phyloP scores from a whole-genome alignment of 1,140 invertebrate genomes.

The Onthophagus taurus region DNA sequence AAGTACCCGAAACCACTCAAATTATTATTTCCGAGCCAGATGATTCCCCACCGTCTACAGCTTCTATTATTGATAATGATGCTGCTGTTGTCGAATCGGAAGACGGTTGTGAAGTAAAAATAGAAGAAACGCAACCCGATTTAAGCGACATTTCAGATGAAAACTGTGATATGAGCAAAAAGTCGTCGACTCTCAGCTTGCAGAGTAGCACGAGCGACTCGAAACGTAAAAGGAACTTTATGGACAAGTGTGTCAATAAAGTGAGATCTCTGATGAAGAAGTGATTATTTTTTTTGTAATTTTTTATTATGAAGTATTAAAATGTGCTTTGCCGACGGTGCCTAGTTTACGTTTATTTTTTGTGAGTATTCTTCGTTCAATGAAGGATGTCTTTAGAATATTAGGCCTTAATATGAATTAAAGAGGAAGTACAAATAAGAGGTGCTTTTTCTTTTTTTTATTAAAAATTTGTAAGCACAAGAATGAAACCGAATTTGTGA shows the following conservation, averaged over 20 bases:
- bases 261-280: slow-evolving; percentile 62
- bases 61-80: too few relatives aligned
- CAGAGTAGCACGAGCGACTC: slow-evolving; percentile 32
- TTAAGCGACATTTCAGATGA: too few relatives aligned
- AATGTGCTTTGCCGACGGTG: too few relatives aligned
- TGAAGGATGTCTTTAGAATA: slow-evolving; percentile 3
- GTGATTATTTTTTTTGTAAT: slow-evolving; percentile 30
- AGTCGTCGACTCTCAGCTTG: slow-evolving; percentile 31
- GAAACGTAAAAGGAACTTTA: slow-evolving; percentile 61
- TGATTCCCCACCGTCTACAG: too few relatives aligned
- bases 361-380: slow-evolving; percentile 6
- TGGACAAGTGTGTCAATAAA: slow-evolving; percentile 70
- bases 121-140: too few relatives aligned
- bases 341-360: too few relatives aligned
- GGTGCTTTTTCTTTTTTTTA: slow-evolving; percentile 11
- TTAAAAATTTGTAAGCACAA: not conserved
- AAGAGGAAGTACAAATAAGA: slow-evolving; percentile 13
- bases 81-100: too few relatives aligned
- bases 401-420: slow-evolving; percentile 10
- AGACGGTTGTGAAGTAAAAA: too few relatives aligned
- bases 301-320: slow-evolving; percentile 1
- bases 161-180: slow-evolving; percentile 26
- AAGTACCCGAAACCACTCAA: slow-evolving; percentile 23
- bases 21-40: slow-evolving; percentile 17
- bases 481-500: slow-evolving; percentile 4